Evolutionary conservation across 2,797 vertebrate species (phyloP), one percentile per base, ranked within the genome.

Genomic region (Ctenochaetus hawaiiensis): DNA sequence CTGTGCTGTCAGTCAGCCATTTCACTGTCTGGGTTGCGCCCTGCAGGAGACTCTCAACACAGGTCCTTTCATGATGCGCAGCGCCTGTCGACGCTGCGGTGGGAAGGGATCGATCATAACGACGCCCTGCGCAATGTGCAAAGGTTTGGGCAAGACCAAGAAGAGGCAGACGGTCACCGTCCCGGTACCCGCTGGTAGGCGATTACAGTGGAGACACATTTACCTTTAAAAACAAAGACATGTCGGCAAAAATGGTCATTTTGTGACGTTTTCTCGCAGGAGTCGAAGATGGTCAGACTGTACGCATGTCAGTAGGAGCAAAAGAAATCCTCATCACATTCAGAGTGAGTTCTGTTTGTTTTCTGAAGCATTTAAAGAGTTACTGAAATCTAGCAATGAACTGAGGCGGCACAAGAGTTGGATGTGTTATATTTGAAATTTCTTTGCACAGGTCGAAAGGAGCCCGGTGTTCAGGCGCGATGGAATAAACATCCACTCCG

Each of bases 311-410:
- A 3, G 96, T 99, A 6, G 96, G 96, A 39, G 95, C 87, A 75
- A 96, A 91, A 70, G 97, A 99, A 85, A 96, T 99, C 87, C 96
- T 98, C 80, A 95, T 99, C 22, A 98, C 96, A 0, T 99, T 99
- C 91, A 95, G 95, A 93, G 98, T 99, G 86, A 39, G 96, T 94
- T 37, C 56, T 39, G 1, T n/a, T 23, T 14, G 3, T 14, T 18
- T n/a, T 58, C 44, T 3, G 4, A 30, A 60, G 14, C 2, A 34
- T 53, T 75, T 2, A 5, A 30, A 10, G 2, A 6, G 44, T 59
- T 8, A 1, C 20, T 65, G 3, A 30, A 30, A 30, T 30, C 26
- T 30, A 30, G 26, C 26, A 30, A 30, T 30, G 0, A 6, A 5
- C 16, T 23, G 11, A 20, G 30, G 45, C 1, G 6, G 9, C n/a